Evolutionary conservation across 2,797 vertebrate species (phyloP).

Genomic region (Rachycentron canadum): DNA sequence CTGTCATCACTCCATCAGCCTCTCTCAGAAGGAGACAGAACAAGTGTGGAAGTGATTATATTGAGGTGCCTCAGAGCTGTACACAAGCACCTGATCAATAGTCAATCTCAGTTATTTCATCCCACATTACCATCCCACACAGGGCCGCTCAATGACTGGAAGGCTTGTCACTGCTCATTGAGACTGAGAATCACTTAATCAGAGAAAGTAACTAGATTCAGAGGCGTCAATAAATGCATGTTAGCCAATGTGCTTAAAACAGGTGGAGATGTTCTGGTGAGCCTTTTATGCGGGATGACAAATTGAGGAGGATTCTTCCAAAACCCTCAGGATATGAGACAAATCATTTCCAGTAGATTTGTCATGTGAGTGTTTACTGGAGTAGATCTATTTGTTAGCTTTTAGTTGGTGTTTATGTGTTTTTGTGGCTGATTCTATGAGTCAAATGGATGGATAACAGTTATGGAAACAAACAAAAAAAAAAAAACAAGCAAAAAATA

Average conservation of each 20-base stretch:
- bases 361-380: constrained; percentile 19
- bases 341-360: constrained; percentile 24
- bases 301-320: constrained; percentile 43
- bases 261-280: constrained; percentile 28
- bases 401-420: constrained; percentile 17
- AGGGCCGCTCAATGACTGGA: constrained; percentile 53
- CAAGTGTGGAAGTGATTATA: constrained; percentile 71
- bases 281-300: constrained; percentile 41
- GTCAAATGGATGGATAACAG: background rate
- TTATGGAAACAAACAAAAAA: background rate
- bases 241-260: constrained; percentile 50
- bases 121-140: constrained; percentile 64
- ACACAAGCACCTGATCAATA: constrained; percentile 79
- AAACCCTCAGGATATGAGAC: constrained; percentile 28
- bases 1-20: constrained; percentile 68
- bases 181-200: constrained; percentile 68
- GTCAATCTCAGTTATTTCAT: constrained; percentile 78
- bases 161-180: constrained; percentile 33
- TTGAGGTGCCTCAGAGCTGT: constrained; percentile 61
- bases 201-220: constrained; percentile 63
- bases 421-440: background rate
- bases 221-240: constrained; percentile 48
- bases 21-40: constrained; percentile 57
- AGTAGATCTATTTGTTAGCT: constrained; percentile 8
- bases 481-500: background rate